Evolutionary conservation across 2,888 invertebrate genomes (phyloP), one percentile per base, ranked within the genome.

Genomic region (Drosophila tanythrix): DNA sequence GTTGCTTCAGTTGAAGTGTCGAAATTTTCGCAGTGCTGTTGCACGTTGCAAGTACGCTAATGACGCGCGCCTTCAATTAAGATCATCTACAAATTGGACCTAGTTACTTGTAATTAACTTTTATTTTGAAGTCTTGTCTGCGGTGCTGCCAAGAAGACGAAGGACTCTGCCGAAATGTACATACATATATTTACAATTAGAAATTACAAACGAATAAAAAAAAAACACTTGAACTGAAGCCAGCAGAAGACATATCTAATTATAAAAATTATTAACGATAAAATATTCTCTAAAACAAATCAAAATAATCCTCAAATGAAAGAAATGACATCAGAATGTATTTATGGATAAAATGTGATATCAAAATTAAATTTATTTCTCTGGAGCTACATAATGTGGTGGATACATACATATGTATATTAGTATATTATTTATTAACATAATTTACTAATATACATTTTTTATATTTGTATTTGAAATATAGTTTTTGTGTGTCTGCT

Each of bases 41-140:
- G 36, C 35, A 58, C n/a, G 64, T 29, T n/a, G 50, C 57, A 21
- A 36, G 50, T 59, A 56, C 38, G 66, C 48, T 70, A 72, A 70
- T 66, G 81, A 86, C 83, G 82, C 81, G 79, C 88, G 81, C 74
- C 87, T 88, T 81, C 87, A 85, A 85, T 85, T 85, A 85, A 89
- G 85, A 85, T 89, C 85, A 89, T 85, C 85, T 89, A 68, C 82
- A 87, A 89, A 82, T 89, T 89, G 87, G 56, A 76, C 57, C 64
- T 52, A 75, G 79, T 73, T 81, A 64, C 74, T 76, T 66, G 74
- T 82, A 85, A 87, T 84, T 84, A 84, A 82, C 82, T 87, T 76
- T 74, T 79, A 40, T 31, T 55, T 46, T 46, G 27, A 31, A 38
- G 43, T 64, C 57, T 38, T 13, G 15, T 18, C 25, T 25, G 53